Percentiles rank a stretch among this genome's conserved stretches.
Evolutionary conservation across 2,888 invertebrate species (phyloP).

Genomic region (Yponomeuta plumbellus): DNA sequence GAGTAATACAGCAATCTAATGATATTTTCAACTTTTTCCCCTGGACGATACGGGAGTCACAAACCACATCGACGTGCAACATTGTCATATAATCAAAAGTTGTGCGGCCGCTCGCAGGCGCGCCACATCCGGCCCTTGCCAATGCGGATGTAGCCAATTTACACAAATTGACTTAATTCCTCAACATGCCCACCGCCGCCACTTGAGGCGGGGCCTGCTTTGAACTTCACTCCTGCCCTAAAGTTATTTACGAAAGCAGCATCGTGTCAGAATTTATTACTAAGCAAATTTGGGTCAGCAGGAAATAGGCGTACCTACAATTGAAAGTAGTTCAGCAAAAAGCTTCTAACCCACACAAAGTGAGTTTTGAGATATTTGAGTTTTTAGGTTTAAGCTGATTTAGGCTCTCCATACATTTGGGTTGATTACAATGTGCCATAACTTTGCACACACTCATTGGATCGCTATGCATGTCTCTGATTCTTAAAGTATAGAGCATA

Average conservation of each 20-base stretch:
- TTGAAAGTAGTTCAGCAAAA: too few species aligned
- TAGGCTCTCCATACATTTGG: too few species aligned
- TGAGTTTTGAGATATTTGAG: too few species aligned
- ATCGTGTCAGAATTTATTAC: not conserved
- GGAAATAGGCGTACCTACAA: not conserved
- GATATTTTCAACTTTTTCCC: not conserved
- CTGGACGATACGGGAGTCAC: not conserved
- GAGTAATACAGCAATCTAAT: not conserved
- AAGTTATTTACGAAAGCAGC: not conserved
- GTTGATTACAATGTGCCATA: too few species aligned
- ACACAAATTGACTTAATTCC: slow-evolving; percentile 54
- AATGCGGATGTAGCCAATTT: slow-evolving; percentile 52
- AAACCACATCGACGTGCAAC: slow-evolving; percentile 12
- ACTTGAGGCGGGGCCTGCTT: not conserved
- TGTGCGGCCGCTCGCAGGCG: slow-evolving; percentile 27
- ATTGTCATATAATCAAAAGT: slow-evolving; percentile 42
- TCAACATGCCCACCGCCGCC: not conserved
- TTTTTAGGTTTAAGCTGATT: too few species aligned
- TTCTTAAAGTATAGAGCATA: too few species aligned
- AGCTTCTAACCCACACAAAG: too few species aligned
- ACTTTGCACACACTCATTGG: too few species aligned
- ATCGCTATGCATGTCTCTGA: too few species aligned
- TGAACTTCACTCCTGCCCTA: not conserved
- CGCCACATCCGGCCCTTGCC: slow-evolving; percentile 37
- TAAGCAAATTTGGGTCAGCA: not conserved